Percentiles rank a stretch among this genome's conserved stretches.
Evolutionary conservation across 2,797 vertebrate genomes (phyloP).

Genomic region (Synaphobranchus kaupii): DNA sequence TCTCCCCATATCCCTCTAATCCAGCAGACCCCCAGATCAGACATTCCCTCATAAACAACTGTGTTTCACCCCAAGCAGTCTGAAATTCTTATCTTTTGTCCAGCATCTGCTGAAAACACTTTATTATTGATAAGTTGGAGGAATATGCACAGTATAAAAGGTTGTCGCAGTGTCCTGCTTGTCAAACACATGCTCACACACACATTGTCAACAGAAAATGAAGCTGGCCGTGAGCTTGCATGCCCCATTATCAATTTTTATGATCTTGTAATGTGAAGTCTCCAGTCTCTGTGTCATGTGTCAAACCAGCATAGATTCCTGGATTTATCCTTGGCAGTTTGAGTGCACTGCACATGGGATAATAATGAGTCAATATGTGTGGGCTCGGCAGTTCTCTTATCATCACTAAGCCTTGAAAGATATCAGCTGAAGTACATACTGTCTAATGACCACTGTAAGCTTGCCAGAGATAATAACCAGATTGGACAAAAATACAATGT

Average conservation of each 20-base stretch:
- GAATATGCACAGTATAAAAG: background rate
- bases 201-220: background rate
- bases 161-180: background rate
- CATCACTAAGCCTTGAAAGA: slow-evolving; percentile 34
- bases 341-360: slow-evolving; percentile 9
- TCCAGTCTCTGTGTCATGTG: slow-evolving; percentile 2
- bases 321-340: slow-evolving; percentile 6
- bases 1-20: background rate
- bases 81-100: background rate
- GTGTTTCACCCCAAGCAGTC: background rate
- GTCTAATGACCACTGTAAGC: slow-evolving; percentile 21
- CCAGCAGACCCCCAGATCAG: background rate
- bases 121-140: background rate
- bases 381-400: slow-evolving; percentile 45
- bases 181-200: background rate
- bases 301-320: background rate
- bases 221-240: background rate
- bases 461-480: slow-evolving; percentile 17
- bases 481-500: background rate
- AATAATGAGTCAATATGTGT: slow-evolving; percentile 24
- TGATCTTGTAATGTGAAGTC: background rate
- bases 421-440: slow-evolving; percentile 31
- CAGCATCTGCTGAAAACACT: background rate
- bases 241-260: background rate
- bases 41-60: background rate